phyloP scores from a whole-genome alignment of 2,888 invertebrate species.

The Tenthredo livida region DNA sequence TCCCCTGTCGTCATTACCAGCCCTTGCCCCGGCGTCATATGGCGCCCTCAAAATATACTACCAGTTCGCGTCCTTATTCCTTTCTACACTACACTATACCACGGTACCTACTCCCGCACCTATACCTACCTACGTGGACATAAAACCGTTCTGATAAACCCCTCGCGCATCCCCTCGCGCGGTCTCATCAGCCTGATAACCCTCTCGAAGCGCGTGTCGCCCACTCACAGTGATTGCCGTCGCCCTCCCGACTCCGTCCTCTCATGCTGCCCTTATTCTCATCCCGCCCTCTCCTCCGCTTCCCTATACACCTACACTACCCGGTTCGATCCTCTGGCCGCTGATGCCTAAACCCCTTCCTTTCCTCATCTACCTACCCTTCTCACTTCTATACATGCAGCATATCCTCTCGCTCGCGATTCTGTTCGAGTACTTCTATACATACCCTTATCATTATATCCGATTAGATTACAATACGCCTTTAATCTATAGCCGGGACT shows the following conservation, averaged over 20 bases:
- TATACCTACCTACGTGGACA: conserved; percentile 50
- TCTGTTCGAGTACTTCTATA: conserved; percentile 37
- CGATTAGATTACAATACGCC: conserved; percentile 70
- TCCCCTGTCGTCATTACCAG: conserved; percentile 71
- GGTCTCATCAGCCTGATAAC: conserved; percentile 75
- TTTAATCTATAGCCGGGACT: conserved; percentile 48
- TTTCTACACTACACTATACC: not conserved
- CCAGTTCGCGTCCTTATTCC: conserved; percentile 51
- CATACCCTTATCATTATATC: conserved; percentile 61
- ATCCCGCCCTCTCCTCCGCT: conserved; percentile 55
- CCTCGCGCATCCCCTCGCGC: conserved; percentile 53
- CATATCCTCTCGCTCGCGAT: conserved; percentile 50
- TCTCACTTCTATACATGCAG: conserved; percentile 41
- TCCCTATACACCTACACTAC: conserved; percentile 53
- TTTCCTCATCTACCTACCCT: conserved; percentile 56
- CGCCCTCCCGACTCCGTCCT: conserved; percentile 62
- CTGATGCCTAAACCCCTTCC: conserved; percentile 55
- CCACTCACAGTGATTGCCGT: conserved; percentile 76
- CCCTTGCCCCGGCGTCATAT: conserved; percentile 71
- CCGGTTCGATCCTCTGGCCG: conserved; percentile 40
- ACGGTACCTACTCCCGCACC: too few species aligned
- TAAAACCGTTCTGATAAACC: conserved; percentile 67
- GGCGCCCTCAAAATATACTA: conserved; percentile 60
- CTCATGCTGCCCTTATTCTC: conserved; percentile 58
- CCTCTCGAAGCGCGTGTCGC: conserved; percentile 74